These are phyloP conservation scores for Ostrea denselamellosa DNA, from an alignment of 1,140 invertebrate genomes.

Conservation along the genomic window DNA sequence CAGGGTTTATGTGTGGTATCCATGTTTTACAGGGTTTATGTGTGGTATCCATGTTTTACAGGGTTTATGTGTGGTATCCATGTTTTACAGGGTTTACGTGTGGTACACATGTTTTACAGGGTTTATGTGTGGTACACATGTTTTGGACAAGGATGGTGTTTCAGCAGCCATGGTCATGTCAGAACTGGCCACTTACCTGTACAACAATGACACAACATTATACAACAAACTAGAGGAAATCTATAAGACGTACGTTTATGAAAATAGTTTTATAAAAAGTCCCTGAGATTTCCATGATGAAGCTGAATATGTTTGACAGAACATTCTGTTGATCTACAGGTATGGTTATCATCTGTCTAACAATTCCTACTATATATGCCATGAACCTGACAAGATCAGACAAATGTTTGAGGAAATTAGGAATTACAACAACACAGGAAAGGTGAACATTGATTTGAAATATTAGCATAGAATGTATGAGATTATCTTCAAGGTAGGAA, in stretches of 20 bases:
- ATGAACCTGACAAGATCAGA: conserved; percentile 86
- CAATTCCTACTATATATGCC: conserved; percentile 94
- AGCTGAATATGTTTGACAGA: not conserved
- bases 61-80: too few species aligned
- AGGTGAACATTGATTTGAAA: conserved; percentile 79
- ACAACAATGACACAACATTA: conserved; percentile 83
- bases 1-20: too few species aligned
- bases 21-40: too few species aligned
- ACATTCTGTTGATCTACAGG: conserved; percentile 68
- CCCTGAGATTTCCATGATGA: not conserved
- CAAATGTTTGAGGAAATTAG: conserved; percentile 91
- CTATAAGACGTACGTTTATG: conserved; percentile 84
- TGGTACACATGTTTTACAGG: conserved; percentile 80
- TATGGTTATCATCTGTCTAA: conserved; percentile 91
- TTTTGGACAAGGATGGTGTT: conserved; percentile 98
- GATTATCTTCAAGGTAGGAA: not conserved
- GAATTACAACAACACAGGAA: conserved; percentile 84
- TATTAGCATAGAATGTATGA: not conserved
- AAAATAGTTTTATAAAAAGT: conserved; percentile 14
- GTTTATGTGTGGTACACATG: conserved; percentile 92
- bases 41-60: too few species aligned
- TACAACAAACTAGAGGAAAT: conserved; percentile 88
- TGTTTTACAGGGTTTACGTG: too few species aligned
- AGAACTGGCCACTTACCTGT: conserved; percentile 88
- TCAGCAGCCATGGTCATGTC: conserved; percentile 89